A percentile compares a stretch with the other conserved stretches of the same genome.
Conservation (phyloP, 2,888 invertebrate species). For the Parascotia fuliginaria region DNA sequence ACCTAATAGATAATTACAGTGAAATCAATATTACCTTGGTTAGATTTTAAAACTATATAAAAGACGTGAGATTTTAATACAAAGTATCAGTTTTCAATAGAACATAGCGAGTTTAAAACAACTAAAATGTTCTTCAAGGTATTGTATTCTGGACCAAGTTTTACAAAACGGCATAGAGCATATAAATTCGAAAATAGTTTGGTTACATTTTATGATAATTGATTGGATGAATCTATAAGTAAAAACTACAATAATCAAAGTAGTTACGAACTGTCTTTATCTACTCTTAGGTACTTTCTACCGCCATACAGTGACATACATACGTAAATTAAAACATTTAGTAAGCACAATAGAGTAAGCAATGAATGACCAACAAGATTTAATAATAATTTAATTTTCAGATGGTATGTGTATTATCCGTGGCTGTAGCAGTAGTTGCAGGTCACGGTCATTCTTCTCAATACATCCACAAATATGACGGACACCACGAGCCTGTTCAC, state of each 20-base stretch:
- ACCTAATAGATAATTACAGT: constrained; percentile 13
- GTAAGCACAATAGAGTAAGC: too few relatives aligned
- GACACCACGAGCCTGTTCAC: constrained; percentile 55
- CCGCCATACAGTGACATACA: too few relatives aligned
- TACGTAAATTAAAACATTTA: too few relatives aligned
- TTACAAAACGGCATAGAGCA: too few relatives aligned
- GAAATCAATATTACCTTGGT: constrained; percentile 39
- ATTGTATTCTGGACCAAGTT: too few relatives aligned
- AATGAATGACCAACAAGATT: too few relatives aligned
- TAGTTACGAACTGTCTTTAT: too few relatives aligned
- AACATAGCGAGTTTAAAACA: not conserved
- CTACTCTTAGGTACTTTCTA: too few relatives aligned
- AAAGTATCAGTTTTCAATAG: constrained; percentile 20
- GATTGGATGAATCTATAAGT: too few relatives aligned
- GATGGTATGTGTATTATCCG: constrained; percentile 20
- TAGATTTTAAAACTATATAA: constrained; percentile 26
- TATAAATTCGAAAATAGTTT: too few relatives aligned
- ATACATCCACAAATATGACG: constrained; percentile 51
- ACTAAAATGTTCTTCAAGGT: constrained; percentile 12
- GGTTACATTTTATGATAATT: too few relatives aligned
- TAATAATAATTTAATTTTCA: constrained; percentile 3
- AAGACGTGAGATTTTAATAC: constrained; percentile 17
- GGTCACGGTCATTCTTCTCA: constrained; percentile 35
- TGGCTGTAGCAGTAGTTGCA: constrained; percentile 7
- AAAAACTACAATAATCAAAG: too few relatives aligned